Evolutionary conservation across 2,888 invertebrate genomes (phyloP).

Genomic region (Tachina lurida): DNA sequence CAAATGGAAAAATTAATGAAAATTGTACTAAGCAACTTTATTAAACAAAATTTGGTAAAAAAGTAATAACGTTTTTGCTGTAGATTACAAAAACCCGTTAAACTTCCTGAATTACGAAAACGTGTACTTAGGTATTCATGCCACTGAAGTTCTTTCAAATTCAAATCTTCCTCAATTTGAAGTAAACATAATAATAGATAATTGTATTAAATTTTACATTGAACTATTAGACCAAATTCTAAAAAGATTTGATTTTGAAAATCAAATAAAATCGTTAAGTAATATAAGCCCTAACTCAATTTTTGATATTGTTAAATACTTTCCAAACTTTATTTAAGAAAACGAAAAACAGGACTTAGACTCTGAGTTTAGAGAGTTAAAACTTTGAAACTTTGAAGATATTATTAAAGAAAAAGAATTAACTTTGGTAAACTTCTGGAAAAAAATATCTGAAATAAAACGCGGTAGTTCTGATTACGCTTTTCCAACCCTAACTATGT

Average conservation of each 20-base stretch:
- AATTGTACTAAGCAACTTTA: conserved; percentile 43
- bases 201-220: conserved; percentile 33
- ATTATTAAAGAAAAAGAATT: too few relatives aligned
- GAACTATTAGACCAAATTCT: conserved; percentile 37
- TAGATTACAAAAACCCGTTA: conserved; percentile 8
- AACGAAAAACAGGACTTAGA: not conserved
- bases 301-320: not conserved
- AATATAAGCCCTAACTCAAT: conserved; percentile 1
- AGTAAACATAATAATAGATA: conserved; percentile 12
- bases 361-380: not conserved
- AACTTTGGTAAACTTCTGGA: too few relatives aligned
- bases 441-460: too few relatives aligned
- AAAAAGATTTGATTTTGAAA: conserved; percentile 36
- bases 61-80: not conserved
- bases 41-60: not conserved
- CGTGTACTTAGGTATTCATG: not conserved
- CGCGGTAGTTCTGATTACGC: too few relatives aligned
- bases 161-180: conserved; percentile 17
- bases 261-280: conserved; percentile 18
- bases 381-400: not conserved
- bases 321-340: conserved; percentile 12
- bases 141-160: conserved; percentile 21
- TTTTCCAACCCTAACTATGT: not conserved
- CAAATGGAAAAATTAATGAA: conserved; percentile 22
- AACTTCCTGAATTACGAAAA: conserved; percentile 1